Percentiles rank a stretch among this genome's conserved stretches.
These are phyloP conservation scores for Octopus bimaculoides DNA, from an alignment of 1,140 invertebrate genomes.

Conservation along the genomic window DNA sequence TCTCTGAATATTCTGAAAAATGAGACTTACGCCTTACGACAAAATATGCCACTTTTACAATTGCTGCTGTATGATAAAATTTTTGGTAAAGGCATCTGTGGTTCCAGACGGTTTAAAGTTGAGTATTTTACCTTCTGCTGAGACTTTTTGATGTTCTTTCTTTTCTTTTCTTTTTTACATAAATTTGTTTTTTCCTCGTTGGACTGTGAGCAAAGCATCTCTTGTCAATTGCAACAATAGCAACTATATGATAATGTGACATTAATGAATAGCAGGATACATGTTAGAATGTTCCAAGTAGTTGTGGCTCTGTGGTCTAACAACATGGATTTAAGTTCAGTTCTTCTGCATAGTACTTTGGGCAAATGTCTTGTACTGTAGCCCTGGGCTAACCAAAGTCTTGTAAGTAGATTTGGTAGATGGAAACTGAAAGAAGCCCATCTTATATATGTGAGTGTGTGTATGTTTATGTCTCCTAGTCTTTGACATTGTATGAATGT, in stretches of 20 bases:
- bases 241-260: constrained; percentile 14
- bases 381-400: too few relatives aligned
- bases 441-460: too few relatives aligned
- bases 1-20: constrained; percentile 58
- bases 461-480: too few relatives aligned
- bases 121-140: constrained; percentile 3
- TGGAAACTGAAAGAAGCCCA: too few relatives aligned
- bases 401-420: too few relatives aligned
- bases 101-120: constrained; percentile 41
- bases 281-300: neutral
- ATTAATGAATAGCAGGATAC: neutral
- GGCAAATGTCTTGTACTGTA: too few relatives aligned
- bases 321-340: too few relatives aligned
- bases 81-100: constrained; percentile 73
- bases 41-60: constrained; percentile 71
- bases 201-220: neutral
- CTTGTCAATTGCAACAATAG: constrained; percentile 3
- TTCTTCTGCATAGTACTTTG: too few relatives aligned
- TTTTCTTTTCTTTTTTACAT: neutral
- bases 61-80: constrained; percentile 78
- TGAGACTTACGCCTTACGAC: constrained; percentile 64
- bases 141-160: neutral
- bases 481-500: too few relatives aligned
- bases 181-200: neutral
- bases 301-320: too few relatives aligned